Conservation (phyloP, 2,888 invertebrate genomes). For the Idaea dimidiata region DNA sequence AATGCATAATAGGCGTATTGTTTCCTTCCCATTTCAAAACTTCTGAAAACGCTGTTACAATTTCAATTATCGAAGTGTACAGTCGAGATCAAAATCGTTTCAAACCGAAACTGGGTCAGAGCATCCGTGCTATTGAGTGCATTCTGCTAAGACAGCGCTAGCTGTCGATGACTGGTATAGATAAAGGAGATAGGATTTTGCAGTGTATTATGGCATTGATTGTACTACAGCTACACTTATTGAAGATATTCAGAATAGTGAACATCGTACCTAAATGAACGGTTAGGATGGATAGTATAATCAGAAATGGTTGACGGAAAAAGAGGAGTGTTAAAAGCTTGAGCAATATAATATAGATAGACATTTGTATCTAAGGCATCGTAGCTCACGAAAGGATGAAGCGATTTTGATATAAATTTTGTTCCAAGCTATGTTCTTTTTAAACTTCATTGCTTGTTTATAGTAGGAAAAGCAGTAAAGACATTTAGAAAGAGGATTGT, state of each 20-base stretch:
- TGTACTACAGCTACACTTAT: background rate
- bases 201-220: background rate
- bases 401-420: too few species aligned
- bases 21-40: too few species aligned
- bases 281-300: background rate
- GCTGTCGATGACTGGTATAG: background rate
- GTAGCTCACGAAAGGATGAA: too few species aligned
- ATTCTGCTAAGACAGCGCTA: background rate
- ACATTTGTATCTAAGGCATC: too few species aligned
- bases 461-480: too few species aligned
- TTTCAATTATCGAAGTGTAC: background rate
- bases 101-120: background rate
- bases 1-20: too few species aligned
- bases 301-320: too few species aligned
- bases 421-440: too few species aligned
- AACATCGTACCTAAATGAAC: background rate
- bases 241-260: background rate
- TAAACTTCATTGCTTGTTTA: too few species aligned
- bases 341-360: too few species aligned
- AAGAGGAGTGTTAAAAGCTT: too few species aligned
- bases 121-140: background rate
- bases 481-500: too few species aligned
- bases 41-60: background rate
- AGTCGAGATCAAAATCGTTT: background rate
- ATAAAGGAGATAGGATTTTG: conserved; percentile 1